phyloP scores from a whole-genome alignment of 2,113 vertebrate genomes.

The Etia nguti region DNA sequence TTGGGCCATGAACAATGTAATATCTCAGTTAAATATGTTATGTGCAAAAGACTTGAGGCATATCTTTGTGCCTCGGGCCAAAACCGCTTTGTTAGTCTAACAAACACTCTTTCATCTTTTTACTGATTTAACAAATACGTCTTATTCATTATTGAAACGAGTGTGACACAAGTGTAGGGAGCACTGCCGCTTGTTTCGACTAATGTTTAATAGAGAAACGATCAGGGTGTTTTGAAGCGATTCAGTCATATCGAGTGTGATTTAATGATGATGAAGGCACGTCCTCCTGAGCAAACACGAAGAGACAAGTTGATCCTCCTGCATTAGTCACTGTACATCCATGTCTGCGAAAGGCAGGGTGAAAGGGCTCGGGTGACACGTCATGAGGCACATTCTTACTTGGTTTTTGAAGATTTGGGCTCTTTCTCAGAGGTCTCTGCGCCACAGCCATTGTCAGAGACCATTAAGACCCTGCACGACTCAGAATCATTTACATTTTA shows the following conservation, averaged over 20 bases:
- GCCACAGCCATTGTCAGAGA: conserved; percentile 1
- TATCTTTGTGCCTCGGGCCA: conserved; percentile 45
- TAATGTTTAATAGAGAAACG: not conserved
- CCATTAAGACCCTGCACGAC: conserved; percentile 27
- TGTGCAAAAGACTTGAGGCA: conserved; percentile 46
- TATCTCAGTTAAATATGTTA: conserved; percentile 65
- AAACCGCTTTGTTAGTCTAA: conserved; percentile 53
- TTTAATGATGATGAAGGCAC: conserved; percentile 23
- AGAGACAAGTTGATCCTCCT: conserved; percentile 43
- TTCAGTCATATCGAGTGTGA: conserved; percentile 19
- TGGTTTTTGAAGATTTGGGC: conserved; percentile 27
- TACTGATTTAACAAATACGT: conserved; percentile 29
- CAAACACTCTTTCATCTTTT: conserved; percentile 39
- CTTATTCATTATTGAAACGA: conserved; percentile 33
- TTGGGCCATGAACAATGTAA: conserved; percentile 63
- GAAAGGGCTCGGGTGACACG: not conserved
- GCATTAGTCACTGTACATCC: conserved; percentile 44
- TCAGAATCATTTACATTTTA: conserved; percentile 54
- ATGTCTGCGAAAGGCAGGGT: conserved; percentile 9
- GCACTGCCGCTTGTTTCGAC: not conserved
- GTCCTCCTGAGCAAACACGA: conserved; percentile 21
- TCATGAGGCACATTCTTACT: conserved; percentile 28
- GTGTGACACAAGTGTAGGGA: conserved; percentile 1
- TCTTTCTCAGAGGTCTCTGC: conserved; percentile 1
- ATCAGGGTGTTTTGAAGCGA: not conserved